Evolutionary conservation across 2,113 vertebrate species (phyloP).

Genomic region (Fulica atra): DNA sequence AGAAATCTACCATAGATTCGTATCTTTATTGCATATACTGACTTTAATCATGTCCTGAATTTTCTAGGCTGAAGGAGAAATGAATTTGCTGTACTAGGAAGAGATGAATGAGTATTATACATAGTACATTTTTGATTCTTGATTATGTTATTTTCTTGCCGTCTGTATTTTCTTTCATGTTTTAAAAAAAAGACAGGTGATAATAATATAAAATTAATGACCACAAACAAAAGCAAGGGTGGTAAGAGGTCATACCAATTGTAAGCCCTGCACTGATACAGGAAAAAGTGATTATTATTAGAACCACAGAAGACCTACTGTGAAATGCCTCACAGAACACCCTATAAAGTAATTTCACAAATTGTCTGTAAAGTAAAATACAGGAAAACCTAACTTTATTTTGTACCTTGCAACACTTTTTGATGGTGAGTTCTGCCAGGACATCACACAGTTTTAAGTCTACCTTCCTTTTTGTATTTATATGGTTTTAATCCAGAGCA

Average conservation of each 20-base stretch:
- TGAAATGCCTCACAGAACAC: background rate
- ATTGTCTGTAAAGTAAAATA: background rate
- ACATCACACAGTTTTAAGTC: background rate
- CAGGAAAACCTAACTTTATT: background rate
- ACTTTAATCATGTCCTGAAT: background rate
- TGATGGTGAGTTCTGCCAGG: background rate
- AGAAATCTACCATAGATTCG: background rate
- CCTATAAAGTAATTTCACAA: background rate
- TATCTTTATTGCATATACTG: background rate
- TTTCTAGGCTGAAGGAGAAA: background rate
- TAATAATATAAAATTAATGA: background rate
- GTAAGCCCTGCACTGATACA: background rate
- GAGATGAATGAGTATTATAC: background rate
- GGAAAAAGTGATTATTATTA: background rate
- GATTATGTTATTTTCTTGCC: background rate
- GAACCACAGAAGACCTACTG: background rate
- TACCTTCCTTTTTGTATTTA: background rate
- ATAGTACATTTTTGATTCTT: background rate
- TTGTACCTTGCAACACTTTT: background rate
- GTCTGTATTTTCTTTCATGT: background rate
- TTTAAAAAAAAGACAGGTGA: background rate
- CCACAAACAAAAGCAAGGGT: background rate
- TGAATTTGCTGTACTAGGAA: background rate
- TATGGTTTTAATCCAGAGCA: background rate
- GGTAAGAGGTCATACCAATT: background rate